Evolutionary conservation across 2,888 invertebrate genomes (phyloP), one percentile per base, ranked within the genome.

Genomic region (Fabriciana adippe): DNA sequence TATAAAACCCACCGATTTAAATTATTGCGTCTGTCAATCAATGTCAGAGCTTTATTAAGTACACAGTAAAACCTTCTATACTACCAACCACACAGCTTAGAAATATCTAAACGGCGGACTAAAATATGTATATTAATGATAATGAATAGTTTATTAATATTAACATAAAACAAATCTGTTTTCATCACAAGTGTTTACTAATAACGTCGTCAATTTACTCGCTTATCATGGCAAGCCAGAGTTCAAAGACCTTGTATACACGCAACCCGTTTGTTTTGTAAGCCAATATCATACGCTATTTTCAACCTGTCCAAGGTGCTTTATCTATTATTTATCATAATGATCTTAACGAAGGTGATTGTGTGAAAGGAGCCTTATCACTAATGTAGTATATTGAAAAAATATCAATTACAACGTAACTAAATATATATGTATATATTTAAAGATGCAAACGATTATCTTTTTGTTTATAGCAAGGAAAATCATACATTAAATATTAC

Each of bases 181-280:
- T 72, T 47, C 53, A 65, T 57, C 55, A 60, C 59, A 48, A 66
- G 48, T 73, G 71, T 69, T 69, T 66, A 70, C 67, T 56, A 65
- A 72, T 68, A 64, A 66, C 64, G 47, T 63, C 54, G 48, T 71
- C 68, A 64, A 54, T 60, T 55, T 41, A 47, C 55, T 31, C 64
- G 67, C 67, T 70, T 68, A 70, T 70, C 70, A 62, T 54, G 70
- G 47, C 56, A 48, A 45, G 47, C 67, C 67, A 70, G 62, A 72
- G 79, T 76, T 78, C 76, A 76, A 73, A 61, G 70, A 76, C 75
- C 74, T 76, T 72, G 73, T 66, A 35, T 68, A 69, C 61, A 65
- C 67, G 71, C 74, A 71, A 71, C 73, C 68, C 70, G 69, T 75
- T 74, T 70, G 68, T 68, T 70, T 68, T 68, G 68, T 61, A 65